Evolutionary conservation across 2,888 invertebrate species (phyloP), one percentile per base, ranked within the genome.

Genomic region (Charanyca ferruginea): DNA sequence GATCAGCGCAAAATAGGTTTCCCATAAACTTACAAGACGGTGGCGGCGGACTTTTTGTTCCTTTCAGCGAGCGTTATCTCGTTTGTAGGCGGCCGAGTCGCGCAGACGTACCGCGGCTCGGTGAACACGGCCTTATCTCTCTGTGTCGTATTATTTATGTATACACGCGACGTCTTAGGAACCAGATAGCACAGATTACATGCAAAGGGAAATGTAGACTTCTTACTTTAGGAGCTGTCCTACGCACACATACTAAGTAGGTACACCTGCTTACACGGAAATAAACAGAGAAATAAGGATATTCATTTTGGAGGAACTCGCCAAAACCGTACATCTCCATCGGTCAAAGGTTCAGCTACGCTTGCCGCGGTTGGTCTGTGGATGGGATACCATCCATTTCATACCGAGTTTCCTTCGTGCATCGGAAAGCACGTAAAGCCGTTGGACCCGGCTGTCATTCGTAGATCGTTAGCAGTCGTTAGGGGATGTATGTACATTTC

Each of bases 101-200:
- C 44, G 18, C 32, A 42, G 25, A n/a, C 62, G 47, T 20, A 44
- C n/a, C 45, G 16, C 47, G 18, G 38, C 58, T 16, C 22, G 28
- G 45, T n/a, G 23, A 28, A 18, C 41, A 20, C 47, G 11, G 64
- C 22, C 38, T 75, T 75, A 77, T 75, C 74, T 77, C 64, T 66
- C 62, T 77, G 73, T 66, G 66, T 66, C 62, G 49, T 71, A 74
- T 72, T 77, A 54, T 77, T 77, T 74, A 77, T 77, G 73, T 61
- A 58, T 28, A 65, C 57, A 35, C 54, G 45, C 35, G 48, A 49
- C 68, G 49, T 57, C 57, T 60, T 51, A 66, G 23, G 9, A 23
- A 23, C 65, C n/a, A 42, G 55, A 45, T 51, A 47, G 23, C 38
- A 54, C 66, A 45, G 35, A 55, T 63, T 51, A 76, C 44, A 51